A percentile compares a stretch with the other conserved stretches of the same genome.
phyloP scores from a whole-genome alignment of 2,888 invertebrate species.

The Anarsia innoxiella region DNA sequence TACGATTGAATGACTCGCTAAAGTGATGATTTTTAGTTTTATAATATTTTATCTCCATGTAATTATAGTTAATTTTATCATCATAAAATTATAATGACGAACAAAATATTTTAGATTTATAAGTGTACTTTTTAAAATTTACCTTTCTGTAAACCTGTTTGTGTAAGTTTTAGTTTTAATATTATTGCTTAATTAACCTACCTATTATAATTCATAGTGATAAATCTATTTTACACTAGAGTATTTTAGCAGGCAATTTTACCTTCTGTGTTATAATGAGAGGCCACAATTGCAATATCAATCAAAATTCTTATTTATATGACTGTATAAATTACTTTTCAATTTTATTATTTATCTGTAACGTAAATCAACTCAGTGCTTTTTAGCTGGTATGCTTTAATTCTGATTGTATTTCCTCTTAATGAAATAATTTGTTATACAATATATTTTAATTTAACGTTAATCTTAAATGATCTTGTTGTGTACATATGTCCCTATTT shows the following conservation, averaged over 20 bases:
- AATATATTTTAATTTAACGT: conserved; percentile 52
- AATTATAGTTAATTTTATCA: too few species aligned
- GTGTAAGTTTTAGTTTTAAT: too few species aligned
- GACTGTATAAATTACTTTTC: not conserved
- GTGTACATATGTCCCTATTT: conserved; percentile 64
- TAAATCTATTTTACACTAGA: too few species aligned
- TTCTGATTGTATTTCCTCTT: conserved; percentile 26
- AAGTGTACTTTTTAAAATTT: not conserved
- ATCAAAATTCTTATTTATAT: conserved; percentile 1
- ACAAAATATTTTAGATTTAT: not conserved
- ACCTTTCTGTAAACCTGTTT: too few species aligned
- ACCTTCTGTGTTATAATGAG: too few species aligned
- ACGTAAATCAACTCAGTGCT: conserved; percentile 18
- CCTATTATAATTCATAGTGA: too few species aligned
- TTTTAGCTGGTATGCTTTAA: conserved; percentile 30
- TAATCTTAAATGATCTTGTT: conserved; percentile 54
- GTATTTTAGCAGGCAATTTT: too few species aligned
- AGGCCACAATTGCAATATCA: conserved; percentile 16
- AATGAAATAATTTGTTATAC: conserved; percentile 45
- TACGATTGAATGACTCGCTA: too few species aligned
- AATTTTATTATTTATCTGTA: conserved; percentile 12
- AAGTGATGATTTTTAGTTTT: too few species aligned
- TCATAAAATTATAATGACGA: not conserved
- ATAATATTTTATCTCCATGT: too few species aligned
- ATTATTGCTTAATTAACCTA: too few species aligned